Evolutionary conservation across 2,888 invertebrate species (phyloP).

Genomic region (Brachypterus glaber): DNA sequence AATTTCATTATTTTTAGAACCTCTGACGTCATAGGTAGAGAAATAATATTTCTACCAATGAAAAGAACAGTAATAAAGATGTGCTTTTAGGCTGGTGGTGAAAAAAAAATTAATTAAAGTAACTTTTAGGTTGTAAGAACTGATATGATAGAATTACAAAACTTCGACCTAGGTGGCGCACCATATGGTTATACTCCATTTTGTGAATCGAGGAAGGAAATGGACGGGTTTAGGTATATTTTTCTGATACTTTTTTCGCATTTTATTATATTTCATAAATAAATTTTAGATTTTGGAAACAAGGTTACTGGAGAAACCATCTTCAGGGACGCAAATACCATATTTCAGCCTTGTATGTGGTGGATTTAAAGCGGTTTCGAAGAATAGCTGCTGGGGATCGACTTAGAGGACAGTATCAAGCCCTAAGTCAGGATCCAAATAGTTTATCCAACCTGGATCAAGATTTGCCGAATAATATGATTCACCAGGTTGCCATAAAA

Average conservation of each 20-base stretch:
- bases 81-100: too few species aligned
- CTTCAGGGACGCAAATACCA: conserved; percentile 90
- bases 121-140: conserved; percentile 73
- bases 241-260: too few species aligned
- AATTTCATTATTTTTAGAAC: too few species aligned
- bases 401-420: conserved; percentile 96
- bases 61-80: too few species aligned
- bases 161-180: conserved; percentile 87
- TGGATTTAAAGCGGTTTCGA: conserved; percentile 91
- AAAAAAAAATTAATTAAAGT: too few species aligned
- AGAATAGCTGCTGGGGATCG: conserved; percentile 97
- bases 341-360: conserved; percentile 95
- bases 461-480: conserved; percentile 99
- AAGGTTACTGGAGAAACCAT: conserved; percentile 99
- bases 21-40: too few species aligned
- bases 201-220: conserved; percentile 93
- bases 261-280: too few species aligned
- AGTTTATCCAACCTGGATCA: conserved; percentile 86
- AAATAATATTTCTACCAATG: too few species aligned
- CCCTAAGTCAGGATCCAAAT: conserved; percentile 97
- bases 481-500: conserved; percentile 97
- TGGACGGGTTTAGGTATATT: conserved; percentile 99
- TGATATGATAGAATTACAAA: conserved; percentile 84
- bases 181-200: conserved; percentile 99
- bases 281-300: conserved; percentile 99